A percentile compares a stretch with the other conserved stretches of the same genome.
phyloP scores from a whole-genome alignment of 2,888 invertebrate genomes.

The Tromatobia lineatoria region DNA sequence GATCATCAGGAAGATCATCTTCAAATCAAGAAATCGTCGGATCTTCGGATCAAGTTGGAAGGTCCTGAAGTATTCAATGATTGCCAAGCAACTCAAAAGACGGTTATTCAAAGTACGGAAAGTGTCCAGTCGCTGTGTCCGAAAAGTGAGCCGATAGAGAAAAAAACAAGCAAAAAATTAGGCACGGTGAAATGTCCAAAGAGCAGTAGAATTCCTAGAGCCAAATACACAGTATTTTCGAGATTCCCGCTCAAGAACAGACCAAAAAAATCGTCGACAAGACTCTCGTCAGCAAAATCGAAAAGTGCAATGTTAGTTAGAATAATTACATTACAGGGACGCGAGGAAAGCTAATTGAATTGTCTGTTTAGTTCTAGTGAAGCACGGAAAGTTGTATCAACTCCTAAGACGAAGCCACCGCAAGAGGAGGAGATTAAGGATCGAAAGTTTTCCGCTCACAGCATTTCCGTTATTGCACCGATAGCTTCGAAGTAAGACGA shows the following conservation, averaged over 20 bases:
- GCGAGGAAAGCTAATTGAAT: slow-evolving; percentile 25
- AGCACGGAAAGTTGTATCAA: slow-evolving; percentile 41
- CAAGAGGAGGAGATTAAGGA: slow-evolving; percentile 27
- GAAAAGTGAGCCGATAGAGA: slow-evolving; percentile 32
- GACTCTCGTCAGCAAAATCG: slow-evolving; percentile 35
- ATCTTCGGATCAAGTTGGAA: not conserved
- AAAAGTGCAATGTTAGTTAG: slow-evolving; percentile 57
- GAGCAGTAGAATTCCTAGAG: slow-evolving; percentile 67
- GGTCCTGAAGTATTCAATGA: not conserved
- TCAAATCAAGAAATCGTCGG: not conserved
- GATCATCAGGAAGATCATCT: not conserved
- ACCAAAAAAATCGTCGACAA: slow-evolving; percentile 52
- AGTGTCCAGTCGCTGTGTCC: slow-evolving; percentile 26
- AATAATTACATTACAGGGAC: slow-evolving; percentile 19
- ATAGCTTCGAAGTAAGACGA: slow-evolving; percentile 55
- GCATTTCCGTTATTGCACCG: slow-evolving; percentile 44
- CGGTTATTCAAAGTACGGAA: not conserved
- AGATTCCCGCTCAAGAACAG: slow-evolving; percentile 45
- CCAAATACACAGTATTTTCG: slow-evolving; percentile 49
- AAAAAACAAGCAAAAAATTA: slow-evolving; percentile 40
- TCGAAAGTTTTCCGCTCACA: slow-evolving; percentile 31
- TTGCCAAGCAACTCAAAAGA: not conserved
- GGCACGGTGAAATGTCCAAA: slow-evolving; percentile 23
- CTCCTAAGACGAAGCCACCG: slow-evolving; percentile 1
- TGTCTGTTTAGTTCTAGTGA: slow-evolving; percentile 37